Percentiles rank a stretch among this genome's conserved stretches.
Conservation (phyloP, 2,797 vertebrate genomes). For the Arrhamphus sclerolepis region DNA sequence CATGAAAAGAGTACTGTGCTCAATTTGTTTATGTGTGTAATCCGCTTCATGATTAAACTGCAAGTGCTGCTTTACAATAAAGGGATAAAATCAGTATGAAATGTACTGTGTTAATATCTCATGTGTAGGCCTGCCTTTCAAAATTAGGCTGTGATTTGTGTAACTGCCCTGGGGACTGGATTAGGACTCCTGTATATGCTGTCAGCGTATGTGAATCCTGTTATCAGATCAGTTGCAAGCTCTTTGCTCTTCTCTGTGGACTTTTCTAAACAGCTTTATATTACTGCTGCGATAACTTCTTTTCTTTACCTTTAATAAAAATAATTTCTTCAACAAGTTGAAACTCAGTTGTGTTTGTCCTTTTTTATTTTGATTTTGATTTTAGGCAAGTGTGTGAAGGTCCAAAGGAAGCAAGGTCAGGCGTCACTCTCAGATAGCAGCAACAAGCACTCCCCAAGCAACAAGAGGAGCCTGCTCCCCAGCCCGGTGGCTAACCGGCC, state of each 20-base stretch:
- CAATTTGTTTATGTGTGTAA: slow-evolving; percentile 21
- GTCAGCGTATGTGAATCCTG: slow-evolving; percentile 44
- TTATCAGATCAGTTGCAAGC: slow-evolving; percentile 58
- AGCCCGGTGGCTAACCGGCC: slow-evolving; percentile 73
- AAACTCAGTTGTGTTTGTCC: background rate
- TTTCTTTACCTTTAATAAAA: slow-evolving; percentile 10
- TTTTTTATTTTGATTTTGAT: slow-evolving; percentile 55
- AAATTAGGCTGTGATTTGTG: slow-evolving; percentile 59
- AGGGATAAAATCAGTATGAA: slow-evolving; percentile 23
- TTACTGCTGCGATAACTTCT: slow-evolving; percentile 29
- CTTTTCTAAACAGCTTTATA: slow-evolving; percentile 21
- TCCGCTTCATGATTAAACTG: background rate
- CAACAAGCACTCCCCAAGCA: slow-evolving; percentile 78
- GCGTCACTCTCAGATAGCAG: slow-evolving; percentile 63
- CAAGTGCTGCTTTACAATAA: slow-evolving; percentile 22
- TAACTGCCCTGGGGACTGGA: slow-evolving; percentile 59
- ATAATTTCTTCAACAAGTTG: background rate
- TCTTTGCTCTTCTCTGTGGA: slow-evolving; percentile 7
- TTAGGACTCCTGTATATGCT: slow-evolving; percentile 51
- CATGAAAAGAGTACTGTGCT: slow-evolving; percentile 13
- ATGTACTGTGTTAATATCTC: slow-evolving; percentile 9
- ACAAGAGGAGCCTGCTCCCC: slow-evolving; percentile 74
- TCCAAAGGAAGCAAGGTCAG: slow-evolving; percentile 75
- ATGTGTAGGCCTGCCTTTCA: slow-evolving; percentile 36
- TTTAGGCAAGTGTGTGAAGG: slow-evolving; percentile 80